Conservation (phyloP, 2,888 invertebrate genomes). For the Clivina fossor region DNA sequence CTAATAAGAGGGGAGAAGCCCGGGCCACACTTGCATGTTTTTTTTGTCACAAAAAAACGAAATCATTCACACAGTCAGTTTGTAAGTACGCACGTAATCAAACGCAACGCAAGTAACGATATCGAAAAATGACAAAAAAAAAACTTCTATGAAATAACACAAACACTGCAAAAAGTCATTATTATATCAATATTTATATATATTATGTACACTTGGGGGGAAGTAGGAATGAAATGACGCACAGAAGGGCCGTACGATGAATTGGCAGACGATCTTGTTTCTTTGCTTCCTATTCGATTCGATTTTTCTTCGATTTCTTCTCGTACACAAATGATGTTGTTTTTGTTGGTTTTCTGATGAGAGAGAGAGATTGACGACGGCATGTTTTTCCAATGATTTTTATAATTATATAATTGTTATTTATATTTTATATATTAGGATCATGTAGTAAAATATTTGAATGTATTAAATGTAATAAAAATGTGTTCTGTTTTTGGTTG, state of each 20-base stretch:
- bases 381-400: not conserved
- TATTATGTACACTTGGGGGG: conserved; percentile 56
- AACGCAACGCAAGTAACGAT: too few relatives aligned
- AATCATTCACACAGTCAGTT: conserved; percentile 39
- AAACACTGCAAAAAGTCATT: conserved; percentile 34
- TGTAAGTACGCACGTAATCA: conserved; percentile 52
- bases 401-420: not conserved
- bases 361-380: not conserved
- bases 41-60: conserved; percentile 10
- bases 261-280: conserved; percentile 25
- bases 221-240: conserved; percentile 48
- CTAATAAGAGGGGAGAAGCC: too few relatives aligned
- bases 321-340: conserved; percentile 3
- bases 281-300: too few relatives aligned
- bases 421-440: conserved; percentile 10
- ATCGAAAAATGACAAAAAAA: conserved; percentile 42
- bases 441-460: conserved; percentile 5
- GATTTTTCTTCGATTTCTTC: too few relatives aligned
- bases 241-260: conserved; percentile 45
- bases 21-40: conserved; percentile 8
- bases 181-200: conserved; percentile 53
- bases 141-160: conserved; percentile 33
- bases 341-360: too few relatives aligned
- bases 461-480: not conserved
- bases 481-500: conserved; percentile 11